phyloP scores from a whole-genome alignment of 2,113 vertebrate genomes.

The Xiphophorus maculatus region DNA sequence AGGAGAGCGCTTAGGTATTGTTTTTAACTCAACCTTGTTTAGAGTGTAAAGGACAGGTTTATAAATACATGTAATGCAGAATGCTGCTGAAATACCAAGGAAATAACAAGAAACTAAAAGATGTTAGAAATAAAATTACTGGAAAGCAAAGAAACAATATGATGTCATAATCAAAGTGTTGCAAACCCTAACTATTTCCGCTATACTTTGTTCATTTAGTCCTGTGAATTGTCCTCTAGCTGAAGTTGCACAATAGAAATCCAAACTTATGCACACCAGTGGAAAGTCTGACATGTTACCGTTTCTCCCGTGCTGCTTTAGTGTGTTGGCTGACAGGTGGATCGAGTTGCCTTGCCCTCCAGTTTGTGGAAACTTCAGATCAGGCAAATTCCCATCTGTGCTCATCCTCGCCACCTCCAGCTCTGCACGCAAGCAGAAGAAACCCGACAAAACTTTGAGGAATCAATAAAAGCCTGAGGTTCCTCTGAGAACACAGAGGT shows the following conservation, averaged over 20 bases:
- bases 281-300: constrained; percentile 75
- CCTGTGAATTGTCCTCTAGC: not conserved
- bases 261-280: not conserved
- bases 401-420: constrained; percentile 96
- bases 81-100: constrained; percentile 6
- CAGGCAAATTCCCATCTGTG: constrained; percentile 94
- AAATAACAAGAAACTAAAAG: not conserved
- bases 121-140: not conserved
- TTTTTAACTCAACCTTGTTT: constrained; percentile 59
- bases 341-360: constrained; percentile 89
- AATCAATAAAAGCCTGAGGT: not conserved
- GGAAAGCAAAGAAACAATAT: not conserved
- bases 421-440: constrained; percentile 78
- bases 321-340: constrained; percentile 94
- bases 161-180: not conserved
- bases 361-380: constrained; percentile 94
- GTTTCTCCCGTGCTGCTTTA: constrained; percentile 95
- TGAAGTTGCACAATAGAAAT: not conserved
- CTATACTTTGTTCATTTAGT: not conserved
- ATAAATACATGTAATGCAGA: constrained; percentile 40
- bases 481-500: not conserved
- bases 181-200: not conserved
- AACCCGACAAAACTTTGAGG: not conserved
- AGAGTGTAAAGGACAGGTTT: constrained; percentile 45
- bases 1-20: constrained; percentile 41